Evolutionary conservation across 1,140 invertebrate genomes (phyloP), one percentile per base, ranked within the genome.

Genomic region (Saxidomus purpurata): DNA sequence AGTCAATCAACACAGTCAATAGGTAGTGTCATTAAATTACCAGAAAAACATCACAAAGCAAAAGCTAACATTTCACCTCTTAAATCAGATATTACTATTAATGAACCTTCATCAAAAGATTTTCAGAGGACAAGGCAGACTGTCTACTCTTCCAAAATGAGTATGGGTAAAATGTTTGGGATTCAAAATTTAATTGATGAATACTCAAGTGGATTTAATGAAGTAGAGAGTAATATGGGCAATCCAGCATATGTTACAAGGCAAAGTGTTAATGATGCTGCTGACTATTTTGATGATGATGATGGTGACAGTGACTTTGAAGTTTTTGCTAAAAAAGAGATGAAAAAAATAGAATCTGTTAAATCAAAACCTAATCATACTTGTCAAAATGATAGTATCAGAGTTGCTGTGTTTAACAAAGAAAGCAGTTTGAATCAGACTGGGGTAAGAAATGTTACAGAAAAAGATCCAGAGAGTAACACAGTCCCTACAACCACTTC

Each of bases 251-350:
- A n/a, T n/a, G n/a, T n/a, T n/a, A n/a, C n/a, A n/a, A n/a, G n/a
- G n/a, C n/a, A n/a, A n/a, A n/a, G n/a, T n/a, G 19, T 28, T 28
- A 15, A 4, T 63, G 59, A 63, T 28, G 25, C 6, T 63, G 25
- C 25, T 63, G 25, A 63, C 28, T 22, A 63, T 28, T 1, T 9
- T 63, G 59, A 63, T 28, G 19, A 34, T 25, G n/a, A 71, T 40
- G 67, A 71, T 31, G 15, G 79, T 69, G 81, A 84, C 19, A 82
- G 79, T 89, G 79, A 83, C 36, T 77, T 89, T 84, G 89, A 74
- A 67, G 40, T 52, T 55, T 69, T 71, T 52, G 74, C 15, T 43
- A 74, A 86, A 71, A 82, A 19, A 43, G 63, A 43, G 36, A 22
- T 81, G 47, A 59, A 59, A 28, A 52, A 36, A 25, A 3, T 82